Conservation (phyloP, 2,797 vertebrate species). For the Morus bassanus region DNA sequence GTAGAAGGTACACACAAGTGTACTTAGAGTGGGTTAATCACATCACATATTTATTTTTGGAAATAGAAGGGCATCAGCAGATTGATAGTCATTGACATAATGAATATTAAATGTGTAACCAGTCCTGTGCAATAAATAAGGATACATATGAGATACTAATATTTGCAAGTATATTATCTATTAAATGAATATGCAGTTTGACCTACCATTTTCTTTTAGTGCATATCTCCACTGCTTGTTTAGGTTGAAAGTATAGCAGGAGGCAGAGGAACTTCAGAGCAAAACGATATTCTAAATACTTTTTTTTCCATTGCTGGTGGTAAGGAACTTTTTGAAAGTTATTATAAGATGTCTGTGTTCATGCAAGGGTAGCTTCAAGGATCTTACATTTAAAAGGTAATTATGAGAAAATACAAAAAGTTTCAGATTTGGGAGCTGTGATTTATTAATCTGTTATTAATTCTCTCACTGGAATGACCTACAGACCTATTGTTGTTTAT, state of each 20-base stretch:
- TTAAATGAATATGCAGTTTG: background rate
- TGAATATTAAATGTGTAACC: background rate
- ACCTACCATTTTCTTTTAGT: background rate
- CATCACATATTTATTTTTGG: conserved; percentile 4
- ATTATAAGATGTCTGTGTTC: background rate
- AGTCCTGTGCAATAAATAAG: background rate
- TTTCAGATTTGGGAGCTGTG: background rate
- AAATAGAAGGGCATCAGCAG: background rate
- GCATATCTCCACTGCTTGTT: background rate
- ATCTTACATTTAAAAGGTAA: background rate
- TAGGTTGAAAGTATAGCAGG: background rate
- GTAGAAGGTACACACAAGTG: background rate
- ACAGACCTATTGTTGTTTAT: background rate
- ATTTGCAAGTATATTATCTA: background rate
- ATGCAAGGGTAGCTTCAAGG: background rate
- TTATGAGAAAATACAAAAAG: background rate
- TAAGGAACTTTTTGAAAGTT: background rate
- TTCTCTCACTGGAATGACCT: background rate
- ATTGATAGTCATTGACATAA: background rate
- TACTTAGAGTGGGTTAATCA: background rate
- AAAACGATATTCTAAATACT: background rate
- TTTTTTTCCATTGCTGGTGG: background rate
- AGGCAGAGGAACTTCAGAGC: background rate
- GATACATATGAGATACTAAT: background rate
- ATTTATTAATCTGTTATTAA: background rate